Conservation (phyloP, 2,113 vertebrate species). For the Climacteris rufus region DNA sequence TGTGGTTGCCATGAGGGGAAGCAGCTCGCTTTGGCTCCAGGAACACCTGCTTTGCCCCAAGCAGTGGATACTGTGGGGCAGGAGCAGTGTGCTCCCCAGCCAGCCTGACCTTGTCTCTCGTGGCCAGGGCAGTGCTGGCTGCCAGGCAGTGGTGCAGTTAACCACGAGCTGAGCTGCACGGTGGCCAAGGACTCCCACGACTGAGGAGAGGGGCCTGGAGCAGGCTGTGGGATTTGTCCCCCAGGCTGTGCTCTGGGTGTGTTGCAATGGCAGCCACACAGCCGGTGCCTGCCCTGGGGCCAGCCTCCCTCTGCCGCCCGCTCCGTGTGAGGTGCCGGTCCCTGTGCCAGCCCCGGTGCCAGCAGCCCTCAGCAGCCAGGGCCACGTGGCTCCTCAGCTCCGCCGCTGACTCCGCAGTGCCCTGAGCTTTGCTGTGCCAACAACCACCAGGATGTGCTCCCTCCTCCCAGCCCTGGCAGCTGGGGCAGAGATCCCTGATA, state of each 20-base stretch:
- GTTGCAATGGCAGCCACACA: accelerated
- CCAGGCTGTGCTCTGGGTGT: neutral
- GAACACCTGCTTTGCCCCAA: neutral
- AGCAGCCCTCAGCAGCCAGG: neutral
- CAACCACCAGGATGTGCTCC: neutral
- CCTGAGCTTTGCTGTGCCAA: neutral
- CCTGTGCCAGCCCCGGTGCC: too few relatives aligned
- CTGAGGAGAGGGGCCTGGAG: neutral
- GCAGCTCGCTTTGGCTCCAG: neutral
- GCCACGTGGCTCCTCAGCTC: neutral
- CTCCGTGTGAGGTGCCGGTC: accelerated
- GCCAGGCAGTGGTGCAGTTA: neutral
- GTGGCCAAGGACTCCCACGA: neutral
- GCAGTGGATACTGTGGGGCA: neutral
- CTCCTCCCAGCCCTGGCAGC: neutral
- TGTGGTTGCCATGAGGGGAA: neutral
- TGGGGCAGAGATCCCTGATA: neutral
- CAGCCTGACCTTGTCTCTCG: neutral
- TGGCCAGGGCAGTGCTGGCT: neutral
- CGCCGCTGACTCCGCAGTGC: neutral
- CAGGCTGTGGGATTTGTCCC: neutral
- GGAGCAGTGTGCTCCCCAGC: neutral
- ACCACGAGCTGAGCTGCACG: neutral
- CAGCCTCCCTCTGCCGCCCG: neutral
- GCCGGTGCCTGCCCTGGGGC: accelerated